Evolutionary conservation across 1,140 invertebrate genomes (phyloP).

Genomic region (Scylla paramamosain): DNA sequence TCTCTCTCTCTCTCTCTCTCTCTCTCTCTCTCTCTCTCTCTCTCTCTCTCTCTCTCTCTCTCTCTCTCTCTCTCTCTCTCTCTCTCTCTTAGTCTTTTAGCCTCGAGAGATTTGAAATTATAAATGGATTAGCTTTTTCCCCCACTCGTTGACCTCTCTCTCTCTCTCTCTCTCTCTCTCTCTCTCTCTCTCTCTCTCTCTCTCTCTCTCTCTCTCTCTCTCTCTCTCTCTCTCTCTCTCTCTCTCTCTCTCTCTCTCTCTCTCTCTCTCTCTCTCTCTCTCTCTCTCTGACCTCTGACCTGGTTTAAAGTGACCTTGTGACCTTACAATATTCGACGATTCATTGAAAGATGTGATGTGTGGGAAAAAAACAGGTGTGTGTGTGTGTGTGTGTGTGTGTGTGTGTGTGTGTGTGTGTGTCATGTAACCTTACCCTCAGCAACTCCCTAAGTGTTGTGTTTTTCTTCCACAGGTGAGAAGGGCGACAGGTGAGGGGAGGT

Average conservation of each 20-base stretch:
- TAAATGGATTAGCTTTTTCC: background rate
- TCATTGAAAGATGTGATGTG: background rate
- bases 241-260: background rate
- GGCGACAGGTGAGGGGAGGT: background rate
- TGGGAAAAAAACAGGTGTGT: background rate
- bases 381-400: constrained; percentile 40
- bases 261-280: background rate
- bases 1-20: too few species aligned
- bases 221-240: background rate
- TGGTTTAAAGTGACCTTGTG: background rate
- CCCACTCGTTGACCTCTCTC: background rate
- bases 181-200: background rate
- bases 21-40: too few species aligned
- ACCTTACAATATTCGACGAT: background rate
- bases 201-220: background rate
- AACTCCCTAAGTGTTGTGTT: background rate
- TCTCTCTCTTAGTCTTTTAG: background rate
- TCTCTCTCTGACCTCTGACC: background rate
- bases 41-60: background rate
- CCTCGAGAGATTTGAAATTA: background rate
- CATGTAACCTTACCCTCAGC: background rate
- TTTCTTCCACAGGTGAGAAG: background rate
- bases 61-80: background rate
- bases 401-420: constrained; percentile 29
- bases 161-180: background rate